Base-by-base conservation (phyloP, 2,113 vertebrate species). In the Pseudonaja textilis region DNA sequence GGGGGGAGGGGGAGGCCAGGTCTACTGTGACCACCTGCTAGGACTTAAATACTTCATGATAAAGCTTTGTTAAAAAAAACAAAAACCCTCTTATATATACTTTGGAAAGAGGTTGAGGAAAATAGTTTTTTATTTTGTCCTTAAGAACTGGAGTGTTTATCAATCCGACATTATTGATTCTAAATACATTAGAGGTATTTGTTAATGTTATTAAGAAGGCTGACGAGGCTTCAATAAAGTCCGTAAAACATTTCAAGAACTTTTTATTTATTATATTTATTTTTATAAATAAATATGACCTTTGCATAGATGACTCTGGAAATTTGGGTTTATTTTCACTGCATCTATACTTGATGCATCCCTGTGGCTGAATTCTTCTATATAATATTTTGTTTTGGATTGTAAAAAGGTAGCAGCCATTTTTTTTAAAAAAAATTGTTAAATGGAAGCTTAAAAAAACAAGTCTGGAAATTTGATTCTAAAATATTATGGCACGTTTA, bases 1-100 rank as follows among this genome's bases (percentile, higher is more conserved):
- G 96, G 97, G 47, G 8, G 8, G 6, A 9, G 47, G 47, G 1
- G 47, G 47, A 97, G 97, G 97, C 97, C 97, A 97, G 96, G 95
- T 97, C 96, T 98, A 97, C 97, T 96, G 96, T 96, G 97, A 95
- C 97, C 98, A 98, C 98, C 98, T 97, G 98, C 98, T 98, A 98
- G 95, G 98, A 95, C 96, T 95, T 97, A 98, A 98, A 98, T 98
- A 98, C 85, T 95, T 98, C 95, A 94, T 98, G 98, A 98, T 97
- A 97, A 98, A 98, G 97, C 95, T 98, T 98, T 98, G 98, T 98
- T 10, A 9, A 50, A 50, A 52, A 52, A 52, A 50, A 52, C 2
- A 52, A 52, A 98, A 97, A 97, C 97, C 95, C 6, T 96, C 98
- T 98, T 97, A 97, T 98, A 98, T 99, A 99, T 98, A 98, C 97